These are phyloP conservation scores for Chaetorhynchus papuensis DNA, from an alignment of 2,113 vertebrate species.

Conservation along the genomic window DNA sequence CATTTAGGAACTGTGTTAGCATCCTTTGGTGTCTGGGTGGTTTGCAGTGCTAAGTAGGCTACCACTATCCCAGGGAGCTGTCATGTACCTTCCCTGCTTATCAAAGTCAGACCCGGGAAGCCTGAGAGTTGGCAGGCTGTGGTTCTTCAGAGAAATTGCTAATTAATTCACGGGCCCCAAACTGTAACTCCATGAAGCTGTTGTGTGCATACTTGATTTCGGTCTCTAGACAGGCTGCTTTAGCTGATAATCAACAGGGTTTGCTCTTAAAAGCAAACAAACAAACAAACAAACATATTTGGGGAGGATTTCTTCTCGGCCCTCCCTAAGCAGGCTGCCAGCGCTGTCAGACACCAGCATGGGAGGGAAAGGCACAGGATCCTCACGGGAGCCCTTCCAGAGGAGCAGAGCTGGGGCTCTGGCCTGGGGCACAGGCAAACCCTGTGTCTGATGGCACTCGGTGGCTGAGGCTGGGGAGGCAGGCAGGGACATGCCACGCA, in stretches of 20 bases:
- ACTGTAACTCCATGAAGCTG: neutral
- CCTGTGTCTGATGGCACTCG: neutral
- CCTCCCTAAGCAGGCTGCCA: neutral
- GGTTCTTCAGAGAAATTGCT: constrained; percentile 18
- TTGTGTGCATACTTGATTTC: neutral
- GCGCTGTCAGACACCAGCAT: neutral
- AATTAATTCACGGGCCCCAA: constrained; percentile 27
- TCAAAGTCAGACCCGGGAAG: neutral
- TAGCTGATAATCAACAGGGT: neutral
- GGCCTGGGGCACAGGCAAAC: neutral
- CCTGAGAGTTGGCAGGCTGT: neutral
- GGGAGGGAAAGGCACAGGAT: neutral
- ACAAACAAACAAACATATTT: neutral
- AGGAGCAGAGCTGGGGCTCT: neutral
- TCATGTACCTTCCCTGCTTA: neutral
- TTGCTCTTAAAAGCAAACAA: neutral
- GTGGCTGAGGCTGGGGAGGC: neutral
- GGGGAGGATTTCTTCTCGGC: neutral
- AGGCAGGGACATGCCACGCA: neutral
- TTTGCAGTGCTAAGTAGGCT: neutral
- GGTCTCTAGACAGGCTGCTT: neutral
- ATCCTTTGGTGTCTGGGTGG: neutral
- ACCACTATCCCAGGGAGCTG: neutral
- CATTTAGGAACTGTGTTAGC: neutral
- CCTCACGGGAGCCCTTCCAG: constrained; percentile 3